Evolutionary conservation across 2,797 vertebrate species (phyloP), one percentile per base, ranked within the genome.

Genomic region (Chelonia mydas): DNA sequence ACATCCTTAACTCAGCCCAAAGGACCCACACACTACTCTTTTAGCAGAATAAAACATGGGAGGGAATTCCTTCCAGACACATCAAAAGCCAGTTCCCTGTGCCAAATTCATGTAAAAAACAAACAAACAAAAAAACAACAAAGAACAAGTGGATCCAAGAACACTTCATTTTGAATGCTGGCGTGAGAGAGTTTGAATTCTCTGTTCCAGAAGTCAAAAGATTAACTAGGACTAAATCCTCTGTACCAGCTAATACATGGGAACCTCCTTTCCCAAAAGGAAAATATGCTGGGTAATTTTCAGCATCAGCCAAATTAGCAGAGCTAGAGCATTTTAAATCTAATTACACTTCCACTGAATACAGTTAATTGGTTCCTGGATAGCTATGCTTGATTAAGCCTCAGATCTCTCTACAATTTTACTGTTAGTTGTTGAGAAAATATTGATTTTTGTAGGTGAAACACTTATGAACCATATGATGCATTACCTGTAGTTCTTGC

Each of bases 401-500:
- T 77, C 53, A 81, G 5, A 84, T 49, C 54, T 28, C 28, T 15
- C 4, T 68, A 19, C 1, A 59, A 27, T 21, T 49, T 86, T 54
- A 54, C 47, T 81, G 53, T 77, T 81, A 74, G 31, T 11, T 80
- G 47, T 37, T 95, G 51, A 12, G 33, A 91, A 88, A 90, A 47
- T 12, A 84, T 2, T 81, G 49, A 27, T 12, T 54, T 88, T 57
- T 55, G 77, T 45, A 85, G 19, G 33, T 59, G 47, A 82, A 5
- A 2, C 13, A 61, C n/a, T 50, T 49, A 17, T 59, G 65, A 68
- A 74, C 28, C 74, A 83, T 5, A 5, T 5, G 86, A 51, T 0
- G 2, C 6, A 9, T 97, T 97, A 99, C 99, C 99, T 99, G 99
- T 88, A 99, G 97, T 85, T 99, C 99, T 49, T 99, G 99, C 91